Evolutionary conservation across 2,797 vertebrate species (phyloP), one percentile per base, ranked within the genome.

Genomic region (Liparis tanakae): DNA sequence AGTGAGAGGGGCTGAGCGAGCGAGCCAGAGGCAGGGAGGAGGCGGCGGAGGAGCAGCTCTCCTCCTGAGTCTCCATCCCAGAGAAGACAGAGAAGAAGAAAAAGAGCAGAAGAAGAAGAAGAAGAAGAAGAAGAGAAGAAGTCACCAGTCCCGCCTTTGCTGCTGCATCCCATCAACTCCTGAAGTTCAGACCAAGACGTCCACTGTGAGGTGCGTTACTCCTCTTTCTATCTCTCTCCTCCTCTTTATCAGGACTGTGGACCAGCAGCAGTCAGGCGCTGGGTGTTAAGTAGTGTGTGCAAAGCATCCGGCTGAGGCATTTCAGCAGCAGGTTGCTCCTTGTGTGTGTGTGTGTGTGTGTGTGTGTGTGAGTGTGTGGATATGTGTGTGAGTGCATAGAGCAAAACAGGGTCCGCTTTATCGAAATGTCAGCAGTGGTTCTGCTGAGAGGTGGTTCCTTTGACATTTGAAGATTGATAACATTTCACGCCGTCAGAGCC

Each of bases 1-100:
- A 91, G 90, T 87, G 92, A 85, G 85, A 76, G 78, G 83, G 74
- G 85, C 78, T 85, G 86, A 90, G 89, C 78, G 84, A 87, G 82
- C 66, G 75, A 87, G 67, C 76, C 87, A 87, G 87, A 90, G 84
- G 83, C 78, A 41, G 77, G 70, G 84, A 85, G 83, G 86, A 82
- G 85, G 82, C 86, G 56, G 78, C 17, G 68, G 70, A 87, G 89
- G 69, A 90, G 87, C 82, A 85, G 79, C 78, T 86, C 83, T 85
- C 73, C 83, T 86, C 85, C 79, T 43, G 75, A 84, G 48, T 74
- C 84, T 84, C 78, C 88, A 82, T 88, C 86, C 86, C 71, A 41
- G 62, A 79, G 78, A 83, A 68, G 85, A 76, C 79, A 36, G 60
- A 82, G 74, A 67, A 44, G 67, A 50, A 73, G 85, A 84, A 80